These are phyloP conservation scores for Stegophylla sp. DNA, from an alignment of 2,888 invertebrate species.

Conservation along the genomic window DNA sequence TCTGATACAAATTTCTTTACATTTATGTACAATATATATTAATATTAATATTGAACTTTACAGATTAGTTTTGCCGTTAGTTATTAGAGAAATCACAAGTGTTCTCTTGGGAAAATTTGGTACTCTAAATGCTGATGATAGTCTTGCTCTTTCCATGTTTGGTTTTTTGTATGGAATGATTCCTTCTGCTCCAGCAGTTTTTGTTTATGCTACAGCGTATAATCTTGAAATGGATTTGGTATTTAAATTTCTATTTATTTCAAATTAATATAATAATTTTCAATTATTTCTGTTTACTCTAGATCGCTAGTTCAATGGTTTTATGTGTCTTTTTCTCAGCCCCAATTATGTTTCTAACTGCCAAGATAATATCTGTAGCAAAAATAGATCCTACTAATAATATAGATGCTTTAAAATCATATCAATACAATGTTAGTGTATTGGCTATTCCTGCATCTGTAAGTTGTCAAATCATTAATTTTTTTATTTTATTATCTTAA, in stretches of 20 bases:
- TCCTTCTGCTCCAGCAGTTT: conserved; percentile 94
- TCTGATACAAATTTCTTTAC: background rate
- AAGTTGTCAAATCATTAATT: conserved; percentile 62
- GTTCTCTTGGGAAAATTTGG: conserved; percentile 72
- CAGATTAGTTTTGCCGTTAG: conserved; percentile 81
- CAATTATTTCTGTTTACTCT: conserved; percentile 63
- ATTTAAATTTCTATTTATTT: conserved; percentile 63
- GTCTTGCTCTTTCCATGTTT: conserved; percentile 84
- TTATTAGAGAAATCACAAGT: conserved; percentile 85
- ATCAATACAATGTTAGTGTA: conserved; percentile 84
- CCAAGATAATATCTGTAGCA: conserved; percentile 86
- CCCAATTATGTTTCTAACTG: conserved; percentile 93
- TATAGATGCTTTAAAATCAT: conserved; percentile 76
- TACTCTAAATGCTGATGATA: conserved; percentile 73
- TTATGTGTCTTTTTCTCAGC: conserved; percentile 93
- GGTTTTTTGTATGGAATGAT: conserved; percentile 96
- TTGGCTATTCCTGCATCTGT: conserved; percentile 77
- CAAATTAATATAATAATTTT: conserved; percentile 32
- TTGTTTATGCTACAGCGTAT: conserved; percentile 90
- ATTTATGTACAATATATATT: background rate
- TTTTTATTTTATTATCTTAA: background rate
- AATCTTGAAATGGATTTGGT: conserved; percentile 86
- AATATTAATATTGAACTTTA: conserved; percentile 41
- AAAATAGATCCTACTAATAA: conserved; percentile 76
- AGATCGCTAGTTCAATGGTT: conserved; percentile 94